Base-by-base conservation (phyloP, 2,113 vertebrate species). In the Takifugu bimaculatus region DNA sequence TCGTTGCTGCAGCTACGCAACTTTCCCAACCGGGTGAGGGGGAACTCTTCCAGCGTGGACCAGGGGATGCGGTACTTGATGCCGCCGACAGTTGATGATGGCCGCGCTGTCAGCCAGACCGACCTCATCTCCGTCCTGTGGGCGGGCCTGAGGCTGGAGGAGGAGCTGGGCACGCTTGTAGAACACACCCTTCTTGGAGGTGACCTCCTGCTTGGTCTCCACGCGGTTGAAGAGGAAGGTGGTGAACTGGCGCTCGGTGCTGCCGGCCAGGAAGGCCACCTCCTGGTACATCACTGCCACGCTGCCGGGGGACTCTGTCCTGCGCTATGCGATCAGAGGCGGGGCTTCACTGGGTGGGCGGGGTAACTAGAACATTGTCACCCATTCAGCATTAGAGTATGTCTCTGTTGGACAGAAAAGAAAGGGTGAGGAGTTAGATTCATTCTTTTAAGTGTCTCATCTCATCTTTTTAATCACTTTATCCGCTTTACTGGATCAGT, bases 21-120 rank as follows among this genome's bases (percentile, higher is more conserved):
- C 76, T 93, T 94, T 4, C 93, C 94, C 13, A 98, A 91, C 57
- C 96, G 90, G 1, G 93, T 94, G 64, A 97, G 82, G 5, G 96
- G 96, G 74, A 95, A 98, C 78, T 95, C 91, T 4, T 95, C 94
- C 74, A 99, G 86, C 0, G 94, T 96, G 42, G 93, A 94, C 96
- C 96, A 99, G 6, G 95, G 94, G 80, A 99, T 92, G 77, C 88
- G 88, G 85, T 96, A 96, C 60, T 94, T 91, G 81, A 96, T 95
- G 13, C 96, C 96, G 4, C 96, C 96, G 26, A 98, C 96, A n/a
- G 0, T 98, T 98, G 84, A 98, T 96, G 55, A 96, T 95, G 80
- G 94, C 93, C 3, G 88, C 90, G 3, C 87, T 72, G 3, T 92
- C 79, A 1, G 61, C 63, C 26, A 74, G 59, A 35, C 67, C 69